Percentiles rank a stretch among this genome's conserved stretches.
Conservation (phyloP, 2,888 invertebrate genomes). For the Chalcosyrphus nemorum region DNA sequence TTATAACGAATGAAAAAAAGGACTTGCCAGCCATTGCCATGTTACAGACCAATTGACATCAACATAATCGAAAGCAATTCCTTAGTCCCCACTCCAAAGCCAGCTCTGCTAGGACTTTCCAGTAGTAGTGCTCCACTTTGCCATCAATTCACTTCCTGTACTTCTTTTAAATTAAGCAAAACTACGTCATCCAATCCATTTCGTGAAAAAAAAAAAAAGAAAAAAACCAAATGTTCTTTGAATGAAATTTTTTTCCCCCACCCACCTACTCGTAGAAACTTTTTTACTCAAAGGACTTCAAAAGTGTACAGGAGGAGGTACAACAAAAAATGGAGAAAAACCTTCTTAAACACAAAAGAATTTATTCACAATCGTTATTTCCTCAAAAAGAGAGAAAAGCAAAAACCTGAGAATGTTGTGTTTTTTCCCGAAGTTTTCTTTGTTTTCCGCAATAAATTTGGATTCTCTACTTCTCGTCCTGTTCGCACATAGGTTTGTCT, state of each 20-base stretch:
- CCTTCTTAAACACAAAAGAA: slow-evolving; percentile 15
- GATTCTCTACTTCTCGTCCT: background rate
- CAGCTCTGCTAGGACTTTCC: background rate
- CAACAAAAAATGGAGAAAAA: background rate
- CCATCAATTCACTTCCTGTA: background rate
- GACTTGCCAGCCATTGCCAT: background rate
- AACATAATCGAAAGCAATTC: background rate
- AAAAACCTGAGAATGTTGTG: slow-evolving; percentile 25
- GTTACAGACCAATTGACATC: slow-evolving; percentile 1
- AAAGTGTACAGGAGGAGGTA: background rate
- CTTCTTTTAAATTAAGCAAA: background rate
- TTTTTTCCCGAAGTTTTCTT: background rate
- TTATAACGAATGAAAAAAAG: background rate
- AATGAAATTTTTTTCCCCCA: background rate
- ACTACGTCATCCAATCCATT: background rate
- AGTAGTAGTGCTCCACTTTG: background rate
- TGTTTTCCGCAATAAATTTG: slow-evolving; percentile 13
- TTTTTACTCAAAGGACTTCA: slow-evolving; percentile 27
- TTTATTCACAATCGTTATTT: slow-evolving; percentile 34
- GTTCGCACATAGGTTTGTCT: too few species aligned
- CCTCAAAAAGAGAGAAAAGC: background rate
- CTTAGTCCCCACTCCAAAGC: background rate
- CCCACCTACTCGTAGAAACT: background rate
- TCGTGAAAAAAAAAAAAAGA: background rate
- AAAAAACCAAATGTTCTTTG: background rate